A percentile compares a stretch with the other conserved stretches of the same genome.
These are phyloP conservation scores for Tethya wilhelma DNA, from an alignment of 37 sponge, comb jelly and placozoan species.

Conservation along the genomic window DNA sequence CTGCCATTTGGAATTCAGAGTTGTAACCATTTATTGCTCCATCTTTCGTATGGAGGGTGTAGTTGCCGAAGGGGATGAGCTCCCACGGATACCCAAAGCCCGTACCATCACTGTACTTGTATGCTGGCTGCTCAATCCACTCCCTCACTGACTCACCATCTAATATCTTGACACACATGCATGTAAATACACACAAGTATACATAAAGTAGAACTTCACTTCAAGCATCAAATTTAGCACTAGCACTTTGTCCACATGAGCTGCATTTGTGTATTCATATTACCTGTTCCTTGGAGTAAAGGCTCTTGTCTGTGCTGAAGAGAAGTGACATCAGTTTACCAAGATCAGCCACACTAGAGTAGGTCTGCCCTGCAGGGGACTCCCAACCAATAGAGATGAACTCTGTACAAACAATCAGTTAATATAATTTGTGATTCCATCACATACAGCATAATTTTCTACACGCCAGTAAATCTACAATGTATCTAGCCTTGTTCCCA, in stretches of 20 bases:
- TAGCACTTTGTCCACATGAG: no score
- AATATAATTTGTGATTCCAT: no score
- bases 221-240: no score
- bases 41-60: slow-evolving; percentile 55
- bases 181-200: no score
- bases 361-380: slow-evolving; percentile 81
- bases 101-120: slow-evolving; percentile 49
- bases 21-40: slow-evolving; percentile 80
- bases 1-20: slow-evolving; percentile 50
- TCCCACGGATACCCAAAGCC: slow-evolving; percentile 82
- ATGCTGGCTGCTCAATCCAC: slow-evolving; percentile 78
- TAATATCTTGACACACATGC: slow-evolving; percentile 45
- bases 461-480: not conserved
- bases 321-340: slow-evolving; percentile 61
- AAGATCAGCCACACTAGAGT: slow-evolving; percentile 57
- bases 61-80: slow-evolving; percentile 55
- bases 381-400: slow-evolving; percentile 77
- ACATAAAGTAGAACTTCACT: no score
- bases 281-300: not conserved
- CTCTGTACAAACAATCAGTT: slow-evolving; percentile 25
- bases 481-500: not conserved
- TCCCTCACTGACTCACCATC: slow-evolving; percentile 79
- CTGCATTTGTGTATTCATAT: no score
- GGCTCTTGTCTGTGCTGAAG: slow-evolving; percentile 26
- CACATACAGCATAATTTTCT: no score